Base-by-base conservation (phyloP, 92 coral and sea anemone species). In the Ricordea florida region DNA sequence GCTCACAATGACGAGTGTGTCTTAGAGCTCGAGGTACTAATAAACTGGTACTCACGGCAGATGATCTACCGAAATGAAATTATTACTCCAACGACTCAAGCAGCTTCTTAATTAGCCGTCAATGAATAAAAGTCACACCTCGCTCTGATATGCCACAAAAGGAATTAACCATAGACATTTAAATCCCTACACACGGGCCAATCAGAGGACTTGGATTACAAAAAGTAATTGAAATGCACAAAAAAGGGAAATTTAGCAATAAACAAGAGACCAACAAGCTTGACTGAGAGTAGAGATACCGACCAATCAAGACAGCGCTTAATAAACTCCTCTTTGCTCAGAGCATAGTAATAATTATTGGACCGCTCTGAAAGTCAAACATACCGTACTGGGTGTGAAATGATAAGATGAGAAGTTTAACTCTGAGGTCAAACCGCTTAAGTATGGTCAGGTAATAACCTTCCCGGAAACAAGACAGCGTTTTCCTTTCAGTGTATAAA, bases 71-170 rank as follows among this genome's bases (percentile, higher is more conserved):
- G 61, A 78, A 66, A 83, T 84, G 89, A 89, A 91, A 87, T 87
- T 87, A 91, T 87, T 60, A 75, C 87, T 78, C 81, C 83, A 87
- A 77, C 90, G 89, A 79, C 76, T 76, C 92, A 85, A 82, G 90
- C 66, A 85, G 84, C 89, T 79, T 83, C 81, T 90, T 91, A 91
- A 91, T 91, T 91, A 91, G 97, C 77, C 82, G 90, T 91, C 97
- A 91, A 91, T 91, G 97, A 91, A 91, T 87, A 80, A 91, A 87
- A 88, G 86, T 91, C 90, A 87, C 97, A 88, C 97, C 93, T 91
- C 85, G 86, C 87, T 87, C 97, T 78, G 85, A 91, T 86, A 87
- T 87, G 93, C 83, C 90, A 87, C 69, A 80, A 80, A 87, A 82
- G 97, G 87, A 87, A 91, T 91, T 86, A 91, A 91, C 97, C 85